A percentile compares a stretch with the other conserved stretches of the same genome.
Evolutionary conservation across 2,888 invertebrate species (phyloP).

Genomic region (Pomacea canaliculata): DNA sequence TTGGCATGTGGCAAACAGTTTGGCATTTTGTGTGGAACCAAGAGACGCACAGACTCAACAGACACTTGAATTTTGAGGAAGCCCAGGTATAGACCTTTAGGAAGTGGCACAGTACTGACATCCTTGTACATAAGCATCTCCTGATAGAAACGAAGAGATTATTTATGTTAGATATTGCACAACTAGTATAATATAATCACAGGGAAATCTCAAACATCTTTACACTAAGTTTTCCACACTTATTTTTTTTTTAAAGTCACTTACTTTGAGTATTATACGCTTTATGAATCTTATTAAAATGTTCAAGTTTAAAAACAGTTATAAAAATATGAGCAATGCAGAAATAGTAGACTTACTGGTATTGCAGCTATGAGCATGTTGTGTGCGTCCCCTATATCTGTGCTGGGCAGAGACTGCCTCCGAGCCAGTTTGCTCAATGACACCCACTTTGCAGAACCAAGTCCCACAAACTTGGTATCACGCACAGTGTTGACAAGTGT

Average conservation of each 20-base stretch:
- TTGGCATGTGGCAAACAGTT: slow-evolving; percentile 95
- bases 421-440: slow-evolving; percentile 85
- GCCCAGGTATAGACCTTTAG: slow-evolving; percentile 91
- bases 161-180: not conserved
- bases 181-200: not conserved
- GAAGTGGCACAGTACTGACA: slow-evolving; percentile 85
- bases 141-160: slow-evolving; percentile 57
- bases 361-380: slow-evolving; percentile 77
- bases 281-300: too few relatives aligned
- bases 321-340: too few relatives aligned
- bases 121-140: slow-evolving; percentile 79
- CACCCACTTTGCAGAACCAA: slow-evolving; percentile 90
- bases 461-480: slow-evolving; percentile 82
- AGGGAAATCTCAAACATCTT: not conserved
- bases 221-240: too few relatives aligned
- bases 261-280: too few relatives aligned
- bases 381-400: slow-evolving; percentile 68
- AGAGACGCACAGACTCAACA: slow-evolving; percentile 92
- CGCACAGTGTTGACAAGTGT: slow-evolving; percentile 83
- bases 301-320: too few relatives aligned
- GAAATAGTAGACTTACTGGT: slow-evolving; percentile 73
- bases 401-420: slow-evolving; percentile 75
- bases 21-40: slow-evolving; percentile 92
- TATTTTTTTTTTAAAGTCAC: too few relatives aligned
- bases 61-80: slow-evolving; percentile 97